Percentiles rank a stretch among this genome's conserved stretches.
Conservation (phyloP, 2,888 invertebrate genomes). For the Drosophila glabriapex region DNA sequence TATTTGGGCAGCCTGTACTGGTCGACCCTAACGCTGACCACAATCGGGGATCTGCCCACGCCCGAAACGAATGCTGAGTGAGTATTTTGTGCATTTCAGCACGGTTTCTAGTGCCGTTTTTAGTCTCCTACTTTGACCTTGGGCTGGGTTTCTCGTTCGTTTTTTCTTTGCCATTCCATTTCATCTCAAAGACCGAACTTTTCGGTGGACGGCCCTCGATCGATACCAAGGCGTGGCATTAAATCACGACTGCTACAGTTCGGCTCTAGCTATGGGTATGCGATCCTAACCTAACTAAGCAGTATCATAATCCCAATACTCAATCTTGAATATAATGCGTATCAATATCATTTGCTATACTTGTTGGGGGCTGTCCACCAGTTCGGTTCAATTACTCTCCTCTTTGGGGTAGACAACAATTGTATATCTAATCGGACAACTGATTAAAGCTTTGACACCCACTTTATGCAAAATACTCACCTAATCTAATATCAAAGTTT, state of each 20-base stretch:
- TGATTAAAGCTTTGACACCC: constrained; percentile 36
- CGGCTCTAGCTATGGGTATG: constrained; percentile 95
- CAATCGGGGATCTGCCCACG: constrained; percentile 97
- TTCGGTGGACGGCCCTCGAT: constrained; percentile 93
- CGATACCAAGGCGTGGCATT: constrained; percentile 95
- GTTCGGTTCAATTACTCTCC: constrained; percentile 40
- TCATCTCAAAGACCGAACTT: constrained; percentile 84
- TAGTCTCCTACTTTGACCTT: constrained; percentile 4
- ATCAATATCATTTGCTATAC: constrained; percentile 77
- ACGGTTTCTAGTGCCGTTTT: neutral
- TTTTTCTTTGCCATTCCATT: constrained; percentile 16
- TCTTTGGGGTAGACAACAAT: constrained; percentile 27
- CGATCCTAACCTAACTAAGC: constrained; percentile 78
- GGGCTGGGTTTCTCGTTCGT: constrained; percentile 24
- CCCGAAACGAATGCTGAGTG: constrained; percentile 98
- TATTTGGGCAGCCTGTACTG: constrained; percentile 98
- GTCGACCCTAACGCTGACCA: constrained; percentile 97
- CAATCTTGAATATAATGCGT: constrained; percentile 33
- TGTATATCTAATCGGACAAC: constrained; percentile 21
- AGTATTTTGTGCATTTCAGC: constrained; percentile 86
- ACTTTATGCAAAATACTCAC: constrained; percentile 6
- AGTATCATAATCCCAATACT: constrained; percentile 15
- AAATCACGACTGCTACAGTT: constrained; percentile 96
- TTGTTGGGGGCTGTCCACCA: constrained; percentile 85
- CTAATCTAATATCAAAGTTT: constrained; percentile 82